Base-by-base conservation (phyloP, 2,113 vertebrate genomes). In the Stigmatopora argus region DNA sequence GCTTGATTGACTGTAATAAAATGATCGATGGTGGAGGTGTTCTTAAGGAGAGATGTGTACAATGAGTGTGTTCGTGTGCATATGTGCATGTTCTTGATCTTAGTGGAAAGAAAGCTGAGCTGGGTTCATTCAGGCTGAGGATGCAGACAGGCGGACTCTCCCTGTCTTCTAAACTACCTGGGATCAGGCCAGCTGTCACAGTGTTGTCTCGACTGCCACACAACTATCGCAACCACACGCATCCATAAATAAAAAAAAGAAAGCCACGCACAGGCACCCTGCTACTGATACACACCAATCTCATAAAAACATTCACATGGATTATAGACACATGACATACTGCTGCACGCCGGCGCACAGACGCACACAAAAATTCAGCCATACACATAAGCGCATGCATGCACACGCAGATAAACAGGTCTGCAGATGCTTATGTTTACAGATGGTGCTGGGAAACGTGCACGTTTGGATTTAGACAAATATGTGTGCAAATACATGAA, bases 371-470 rank as follows among this genome's bases (percentile, higher is more conserved):
- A 49, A 52, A 45, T 14, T 31, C 38, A 46, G 56, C 67, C 66
- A 60, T 2, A 62, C 65, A 57, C 55, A 41, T 21, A 47, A 21
- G 47, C 58, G 68, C 64, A 59, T 1, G 17, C 70, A 65, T 41
- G 51, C 76, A 41, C 70, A 55, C 64, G 18, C 75, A 65, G 72
- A 89, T 75, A 84, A 82, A 81, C 78, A 83, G 84, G 84, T 80
- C 63, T 82, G 84, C 86, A 87, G 86, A 87, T 87, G 88, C 84
- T 84, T 78, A 76, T 88, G 86, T 89, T 88, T 85, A 84, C 86
- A 62, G 75, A 79, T 44, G 82, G 81, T 82, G 78, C 72, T 34
- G 38, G 60, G 62, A 73, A 85, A 87, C 88, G 87, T 79, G 81
- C 83, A 85, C 78, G 64, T 88, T 86, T 82, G 80, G 86, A 88